phyloP scores from a whole-genome alignment of 2,888 invertebrate species.

The Poecilobothrus nobilitatus region DNA sequence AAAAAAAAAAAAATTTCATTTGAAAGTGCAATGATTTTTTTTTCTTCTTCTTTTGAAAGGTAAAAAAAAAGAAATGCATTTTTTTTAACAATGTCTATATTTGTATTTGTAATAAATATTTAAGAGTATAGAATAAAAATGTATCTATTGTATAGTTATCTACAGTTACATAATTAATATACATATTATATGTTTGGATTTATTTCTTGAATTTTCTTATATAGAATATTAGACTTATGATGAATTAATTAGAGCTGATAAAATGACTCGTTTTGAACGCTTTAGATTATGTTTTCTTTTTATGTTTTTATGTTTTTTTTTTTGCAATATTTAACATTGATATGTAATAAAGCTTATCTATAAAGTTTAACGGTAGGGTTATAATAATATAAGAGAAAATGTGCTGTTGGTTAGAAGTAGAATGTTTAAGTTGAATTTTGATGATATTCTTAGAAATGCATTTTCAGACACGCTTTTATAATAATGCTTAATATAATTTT shows the following conservation, averaged over 20 bases:
- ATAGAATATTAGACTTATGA: background rate
- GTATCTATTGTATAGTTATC: no score
- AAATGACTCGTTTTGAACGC: background rate
- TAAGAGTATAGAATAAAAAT: background rate
- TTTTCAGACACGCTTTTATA: no score
- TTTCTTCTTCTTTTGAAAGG: background rate
- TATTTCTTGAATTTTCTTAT: background rate
- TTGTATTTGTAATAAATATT: slow-evolving; percentile 1
- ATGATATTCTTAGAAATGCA: no score
- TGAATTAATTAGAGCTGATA: slow-evolving; percentile 3
- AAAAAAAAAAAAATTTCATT: background rate
- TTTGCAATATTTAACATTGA: background rate
- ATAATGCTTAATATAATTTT: no score
- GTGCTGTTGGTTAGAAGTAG: no score
- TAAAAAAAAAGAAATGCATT: background rate
- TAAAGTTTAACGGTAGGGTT: no score
- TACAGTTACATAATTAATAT: no score
- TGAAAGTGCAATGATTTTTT: background rate
- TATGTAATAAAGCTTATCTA: no score
- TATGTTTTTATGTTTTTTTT: background rate
- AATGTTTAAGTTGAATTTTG: no score
- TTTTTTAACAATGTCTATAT: background rate
- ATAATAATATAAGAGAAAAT: no score
- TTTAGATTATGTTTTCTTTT: background rate
- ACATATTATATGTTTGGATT: no score